Base-by-base conservation (phyloP, 2,113 vertebrate genomes). In the Mesitornis unicolor region DNA sequence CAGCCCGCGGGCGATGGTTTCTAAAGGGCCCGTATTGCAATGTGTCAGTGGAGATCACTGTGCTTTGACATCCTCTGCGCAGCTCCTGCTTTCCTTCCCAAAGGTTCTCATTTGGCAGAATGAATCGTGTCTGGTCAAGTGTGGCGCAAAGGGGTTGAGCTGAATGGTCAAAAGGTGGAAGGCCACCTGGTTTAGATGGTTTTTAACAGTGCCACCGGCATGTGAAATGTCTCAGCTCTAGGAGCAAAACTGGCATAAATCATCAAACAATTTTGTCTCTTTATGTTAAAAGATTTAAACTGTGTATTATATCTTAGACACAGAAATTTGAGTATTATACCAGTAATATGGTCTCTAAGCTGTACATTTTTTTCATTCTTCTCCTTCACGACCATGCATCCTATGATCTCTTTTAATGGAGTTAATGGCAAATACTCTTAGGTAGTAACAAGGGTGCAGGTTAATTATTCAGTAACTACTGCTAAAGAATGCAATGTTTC, bases 401-500 rank as follows among this genome's bases (percentile, higher is more conserved):
- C 10, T 31, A 40, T 15, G 24, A 53, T 57, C 45, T 65, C 57
- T 69, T 57, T 74, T 69, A 25, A 51, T 51, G 75, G 67, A 57
- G 82, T 77, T 96, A 94, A 88, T 80, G 63, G 60, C 45, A 83
- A 94, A 86, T 56, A 35, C 38, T 87, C 67, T 25, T 47, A 70
- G 70, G 51, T 75, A 74, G 60, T 84, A 60, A 40, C 17, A 71
- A 50, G 38, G 73, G 33, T 60, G 60, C 89, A 71, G 91, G 87
- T 91, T 93, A 95, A 95, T 92, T 95, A 79, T 79, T 93, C 61
- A 79, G 7, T 48, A 61, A 71, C 73, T 82, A 59, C 81, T 61
- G 65, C 18, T 87, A 28, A 85, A 87, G 70, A 73, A 77, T 17
- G 40, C n/a, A 33, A 6, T 57, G 51, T 53, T 87, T 82, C 89